Percentiles rank a stretch among this genome's conserved stretches.
These are phyloP conservation scores for Hemiprocne comata DNA, from an alignment of 2,113 vertebrate genomes.

Conservation along the genomic window DNA sequence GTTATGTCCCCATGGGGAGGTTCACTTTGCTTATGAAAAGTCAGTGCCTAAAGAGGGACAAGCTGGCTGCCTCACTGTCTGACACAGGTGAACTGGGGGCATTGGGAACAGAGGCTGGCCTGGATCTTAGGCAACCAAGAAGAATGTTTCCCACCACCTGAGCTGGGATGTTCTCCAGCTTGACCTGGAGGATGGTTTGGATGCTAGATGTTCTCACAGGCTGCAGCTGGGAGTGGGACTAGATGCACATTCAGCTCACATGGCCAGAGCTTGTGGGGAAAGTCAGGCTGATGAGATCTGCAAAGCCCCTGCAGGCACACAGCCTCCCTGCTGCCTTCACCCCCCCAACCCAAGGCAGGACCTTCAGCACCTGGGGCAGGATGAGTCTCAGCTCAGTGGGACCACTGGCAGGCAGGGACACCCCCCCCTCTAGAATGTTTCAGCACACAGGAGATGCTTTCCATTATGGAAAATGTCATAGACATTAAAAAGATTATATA, in stretches of 20 bases:
- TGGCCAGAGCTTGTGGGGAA: background rate
- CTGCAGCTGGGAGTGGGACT: background rate
- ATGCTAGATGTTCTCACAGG: background rate
- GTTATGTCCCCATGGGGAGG: background rate
- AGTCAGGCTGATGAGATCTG: background rate
- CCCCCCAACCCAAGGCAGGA: background rate
- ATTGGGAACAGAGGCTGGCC: background rate
- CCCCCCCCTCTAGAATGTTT: background rate
- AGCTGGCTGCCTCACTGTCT: background rate
- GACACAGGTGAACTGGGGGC: background rate
- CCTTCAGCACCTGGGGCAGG: background rate
- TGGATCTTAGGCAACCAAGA: background rate
- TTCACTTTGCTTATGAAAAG: background rate
- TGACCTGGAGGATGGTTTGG: background rate
- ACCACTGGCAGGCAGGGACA: background rate
- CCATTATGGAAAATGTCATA: slow-evolving; percentile 13
- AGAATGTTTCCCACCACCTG: fast-evolving
- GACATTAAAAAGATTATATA: slow-evolving; percentile 25
- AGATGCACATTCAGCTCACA: background rate
- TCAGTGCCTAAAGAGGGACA: background rate
- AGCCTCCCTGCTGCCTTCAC: background rate
- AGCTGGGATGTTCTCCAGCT: background rate
- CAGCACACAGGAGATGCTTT: background rate
- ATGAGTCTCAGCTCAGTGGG: fast-evolving
- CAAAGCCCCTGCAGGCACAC: background rate